phyloP scores from a whole-genome alignment of 2,888 invertebrate genomes.

The Nymphalis c-album region DNA sequence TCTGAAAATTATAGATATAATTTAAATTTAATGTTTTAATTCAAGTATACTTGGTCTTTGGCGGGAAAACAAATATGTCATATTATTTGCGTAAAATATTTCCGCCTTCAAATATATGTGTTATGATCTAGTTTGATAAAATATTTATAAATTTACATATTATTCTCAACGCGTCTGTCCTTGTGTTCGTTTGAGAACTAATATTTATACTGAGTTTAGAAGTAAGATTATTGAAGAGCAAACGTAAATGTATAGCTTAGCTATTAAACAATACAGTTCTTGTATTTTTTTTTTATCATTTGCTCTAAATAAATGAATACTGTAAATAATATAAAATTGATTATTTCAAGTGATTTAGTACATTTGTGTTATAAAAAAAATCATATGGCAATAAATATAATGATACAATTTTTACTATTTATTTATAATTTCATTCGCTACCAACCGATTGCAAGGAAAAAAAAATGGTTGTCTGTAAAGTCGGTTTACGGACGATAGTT shows the following conservation, averaged over 20 bases:
- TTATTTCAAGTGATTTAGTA: too few species aligned
- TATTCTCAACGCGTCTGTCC: conserved; percentile 5
- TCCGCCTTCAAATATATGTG: background rate
- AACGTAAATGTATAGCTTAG: background rate
- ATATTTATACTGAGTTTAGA: conserved; percentile 11
- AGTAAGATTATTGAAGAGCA: background rate
- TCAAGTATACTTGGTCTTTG: background rate
- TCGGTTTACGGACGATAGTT: too few species aligned
- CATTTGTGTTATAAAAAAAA: too few species aligned
- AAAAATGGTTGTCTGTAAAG: too few species aligned
- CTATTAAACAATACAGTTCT: background rate
- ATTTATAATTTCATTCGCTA: too few species aligned
- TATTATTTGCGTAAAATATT: background rate
- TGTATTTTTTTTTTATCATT: too few species aligned
- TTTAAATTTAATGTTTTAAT: background rate
- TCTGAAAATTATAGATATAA: background rate
- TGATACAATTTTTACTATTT: too few species aligned
- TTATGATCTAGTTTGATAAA: background rate
- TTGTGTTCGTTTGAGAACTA: conserved; percentile 15
- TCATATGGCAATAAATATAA: too few species aligned
- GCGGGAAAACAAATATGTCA: background rate
- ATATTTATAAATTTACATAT: conserved; percentile 1
- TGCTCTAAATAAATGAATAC: too few species aligned
- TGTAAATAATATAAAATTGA: too few species aligned
- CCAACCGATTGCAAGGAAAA: too few species aligned